Conservation (phyloP, 30 jellyfish, hydroid and myxozoan species). For the Aurelia aurita complex sp. Pacific region DNA sequence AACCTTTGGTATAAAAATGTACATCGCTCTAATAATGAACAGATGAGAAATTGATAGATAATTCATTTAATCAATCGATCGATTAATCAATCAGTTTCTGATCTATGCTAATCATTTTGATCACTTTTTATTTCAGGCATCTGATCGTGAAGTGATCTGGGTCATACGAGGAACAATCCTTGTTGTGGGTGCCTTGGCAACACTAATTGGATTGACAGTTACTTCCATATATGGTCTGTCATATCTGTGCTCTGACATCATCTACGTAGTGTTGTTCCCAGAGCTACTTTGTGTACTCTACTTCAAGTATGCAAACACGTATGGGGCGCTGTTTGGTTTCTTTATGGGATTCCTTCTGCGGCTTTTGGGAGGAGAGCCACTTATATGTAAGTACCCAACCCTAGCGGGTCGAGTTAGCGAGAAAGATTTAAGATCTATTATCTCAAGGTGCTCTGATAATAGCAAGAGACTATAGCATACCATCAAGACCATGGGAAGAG, state of each 20-base stretch:
- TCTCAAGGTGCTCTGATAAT: too few species aligned
- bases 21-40: too few species aligned
- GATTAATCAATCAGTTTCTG: too few species aligned
- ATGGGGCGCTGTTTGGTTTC: conserved; percentile 90
- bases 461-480: too few species aligned
- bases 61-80: too few species aligned
- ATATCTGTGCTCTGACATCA: conserved; percentile 93
- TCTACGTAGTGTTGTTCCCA: conserved; percentile 94
- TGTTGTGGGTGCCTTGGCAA: conserved; percentile 95
- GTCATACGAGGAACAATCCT: conserved; percentile 85
- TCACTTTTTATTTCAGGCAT: conserved; percentile 67
- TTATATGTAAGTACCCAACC: conserved; percentile 59
- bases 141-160: conserved; percentile 92
- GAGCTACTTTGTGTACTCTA: conserved; percentile 91
- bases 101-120: neutral
- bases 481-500: too few species aligned
- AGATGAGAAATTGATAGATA: too few species aligned
- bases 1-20: too few species aligned
- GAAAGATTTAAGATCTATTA: too few species aligned
- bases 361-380: conserved; percentile 88
- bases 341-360: conserved; percentile 84
- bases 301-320: conserved; percentile 87
- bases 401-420: too few species aligned
- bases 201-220: conserved; percentile 89
- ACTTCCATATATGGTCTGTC: conserved; percentile 92